Evolutionary conservation across 2,113 vertebrate species (phyloP), one percentile per base, ranked within the genome.

Genomic region (Glareola pratincola): DNA sequence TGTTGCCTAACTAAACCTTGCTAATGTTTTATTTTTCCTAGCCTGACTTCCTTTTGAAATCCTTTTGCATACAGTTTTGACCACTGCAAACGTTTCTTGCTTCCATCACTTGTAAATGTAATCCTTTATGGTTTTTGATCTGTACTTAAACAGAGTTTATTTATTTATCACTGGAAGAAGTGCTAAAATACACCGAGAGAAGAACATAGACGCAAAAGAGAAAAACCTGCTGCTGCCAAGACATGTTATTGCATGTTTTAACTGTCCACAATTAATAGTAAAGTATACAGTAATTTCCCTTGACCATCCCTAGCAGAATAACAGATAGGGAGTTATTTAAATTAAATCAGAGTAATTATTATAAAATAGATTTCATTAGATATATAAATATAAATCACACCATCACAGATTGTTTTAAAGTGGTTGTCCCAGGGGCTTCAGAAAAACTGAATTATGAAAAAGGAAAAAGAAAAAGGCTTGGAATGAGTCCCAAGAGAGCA

Each of bases 321-420:
- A 63, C 50, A 72, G 34, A 67, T 59, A 82, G 43, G 45, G 60
- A 86, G 21, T 54, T 85, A 95, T 62, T 88, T 83, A 83, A 96
- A 93, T 90, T 82, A 71, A 88, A 90, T 90, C 37, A 86, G 63
- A 80, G 88, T 77, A 94, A 91, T 87, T 91, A 75, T 89, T 94
- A 89, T 86, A 84, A 96, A 94, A 94, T 93, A 81, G 21, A 27
- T 21, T 95, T 83, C 68, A 83, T 94, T 92, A 92, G 39, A 63
- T 94, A 93, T 80, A 96, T 71, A 93, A 94, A 94, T 93, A 91
- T 84, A 96, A 92, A 95, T 93, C 82, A 92, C 20, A 81, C 41
- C 30, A 81, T 23, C 43, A 84, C 75, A 88, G 82, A 90, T 83
- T 92, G 81, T 96, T 95, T 96, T 90, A 86, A 92, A 96, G 82